phyloP scores from a whole-genome alignment of 2,113 vertebrate species.

The Petromus typicus region DNA sequence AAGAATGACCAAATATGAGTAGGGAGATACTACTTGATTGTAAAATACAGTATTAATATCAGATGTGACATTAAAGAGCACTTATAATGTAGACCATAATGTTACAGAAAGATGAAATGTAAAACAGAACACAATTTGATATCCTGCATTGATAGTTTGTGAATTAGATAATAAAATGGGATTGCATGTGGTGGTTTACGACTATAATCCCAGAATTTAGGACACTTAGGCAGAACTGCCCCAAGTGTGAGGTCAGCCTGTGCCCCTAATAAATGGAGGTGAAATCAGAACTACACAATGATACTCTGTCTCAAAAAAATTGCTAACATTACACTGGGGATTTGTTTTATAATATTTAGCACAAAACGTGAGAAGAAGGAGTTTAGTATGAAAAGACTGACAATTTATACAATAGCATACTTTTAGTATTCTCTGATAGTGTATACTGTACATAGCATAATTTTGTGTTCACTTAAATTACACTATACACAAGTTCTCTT shows the following conservation, averaged over 20 bases:
- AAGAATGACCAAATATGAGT: background rate
- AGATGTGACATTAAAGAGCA: background rate
- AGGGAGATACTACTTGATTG: background rate
- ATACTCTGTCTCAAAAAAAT: background rate
- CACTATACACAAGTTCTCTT: background rate
- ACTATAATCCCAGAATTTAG: background rate
- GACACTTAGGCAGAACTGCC: background rate
- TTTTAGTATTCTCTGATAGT: background rate
- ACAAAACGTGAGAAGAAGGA: background rate
- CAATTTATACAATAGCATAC: background rate
- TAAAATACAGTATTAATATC: background rate
- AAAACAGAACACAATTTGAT: background rate
- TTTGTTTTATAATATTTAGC: background rate
- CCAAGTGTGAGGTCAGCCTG: background rate
- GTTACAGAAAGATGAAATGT: background rate
- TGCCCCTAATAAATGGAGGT: background rate
- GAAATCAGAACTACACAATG: background rate
- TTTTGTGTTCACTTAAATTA: background rate
- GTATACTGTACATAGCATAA: background rate
- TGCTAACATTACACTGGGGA: background rate
- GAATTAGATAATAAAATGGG: background rate
- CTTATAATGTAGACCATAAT: background rate
- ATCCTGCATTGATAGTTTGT: background rate
- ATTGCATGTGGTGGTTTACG: background rate
- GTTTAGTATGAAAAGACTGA: background rate